A percentile compares a stretch with the other conserved stretches of the same genome.
Conservation (phyloP, 2,797 vertebrate species). For the Premnoplex brunnescens region DNA sequence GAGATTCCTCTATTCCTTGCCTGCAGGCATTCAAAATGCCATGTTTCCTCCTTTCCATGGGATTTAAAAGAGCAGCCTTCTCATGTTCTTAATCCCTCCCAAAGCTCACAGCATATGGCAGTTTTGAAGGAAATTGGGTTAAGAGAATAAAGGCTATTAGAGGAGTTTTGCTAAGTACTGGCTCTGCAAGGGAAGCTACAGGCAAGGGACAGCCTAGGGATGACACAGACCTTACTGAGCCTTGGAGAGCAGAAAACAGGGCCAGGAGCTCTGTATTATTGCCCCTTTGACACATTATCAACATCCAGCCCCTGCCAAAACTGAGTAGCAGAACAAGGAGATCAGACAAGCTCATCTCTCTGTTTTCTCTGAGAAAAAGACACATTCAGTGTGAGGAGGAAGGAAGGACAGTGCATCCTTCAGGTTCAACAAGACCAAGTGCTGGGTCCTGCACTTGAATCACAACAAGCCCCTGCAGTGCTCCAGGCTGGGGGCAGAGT, state of each 20-base stretch:
- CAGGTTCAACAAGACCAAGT: background rate
- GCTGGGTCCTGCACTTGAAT: background rate
- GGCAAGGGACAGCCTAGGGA: background rate
- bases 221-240: background rate
- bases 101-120: conserved; percentile 49
- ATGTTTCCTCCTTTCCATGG: background rate
- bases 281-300: background rate
- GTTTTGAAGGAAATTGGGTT: conserved; percentile 53
- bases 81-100: conserved; percentile 31
- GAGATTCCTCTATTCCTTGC: background rate
- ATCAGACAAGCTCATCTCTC: background rate
- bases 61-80: conserved; percentile 46
- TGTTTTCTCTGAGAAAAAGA: background rate
- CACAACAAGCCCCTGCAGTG: background rate
- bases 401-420: background rate
- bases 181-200: background rate
- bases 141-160: conserved; percentile 30
- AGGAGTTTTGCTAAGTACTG: conserved; percentile 13
- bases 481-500: background rate
- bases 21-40: conserved; percentile 3
- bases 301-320: background rate
- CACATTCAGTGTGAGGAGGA: rapidly evolving
- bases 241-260: background rate
- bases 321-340: background rate
- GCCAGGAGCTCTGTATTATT: background rate